Conservation (phyloP, 92 coral and sea anemone genomes). For the Nematostella vectensis region DNA sequence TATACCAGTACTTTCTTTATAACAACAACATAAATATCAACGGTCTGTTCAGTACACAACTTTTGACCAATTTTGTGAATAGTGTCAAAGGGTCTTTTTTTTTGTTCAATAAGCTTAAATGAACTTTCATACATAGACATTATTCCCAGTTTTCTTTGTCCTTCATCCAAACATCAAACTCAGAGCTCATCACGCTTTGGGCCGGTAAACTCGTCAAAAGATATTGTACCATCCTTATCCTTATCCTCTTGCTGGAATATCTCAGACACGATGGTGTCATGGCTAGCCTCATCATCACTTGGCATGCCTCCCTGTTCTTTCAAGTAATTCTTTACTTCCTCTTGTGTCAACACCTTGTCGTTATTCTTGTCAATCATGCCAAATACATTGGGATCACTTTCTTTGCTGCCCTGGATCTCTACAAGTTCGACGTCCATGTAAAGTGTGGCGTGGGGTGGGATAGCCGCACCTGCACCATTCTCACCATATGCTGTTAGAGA, state of each 20-base stretch:
- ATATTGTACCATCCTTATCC: slow-evolving; percentile 81
- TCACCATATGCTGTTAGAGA: slow-evolving; percentile 59
- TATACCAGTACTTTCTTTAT: too few relatives aligned
- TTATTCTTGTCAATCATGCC: slow-evolving; percentile 69
- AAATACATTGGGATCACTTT: slow-evolving; percentile 54
- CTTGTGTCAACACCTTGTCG: slow-evolving; percentile 57
- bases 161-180: neutral
- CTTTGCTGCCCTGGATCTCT: slow-evolving; percentile 40
- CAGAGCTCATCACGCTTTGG: slow-evolving; percentile 68
- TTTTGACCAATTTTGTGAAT: too few relatives aligned
- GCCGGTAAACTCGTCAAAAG: slow-evolving; percentile 74
- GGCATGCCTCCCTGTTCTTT: slow-evolving; percentile 60
- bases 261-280: slow-evolving; percentile 60
- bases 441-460: slow-evolving; percentile 70
- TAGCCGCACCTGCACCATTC: slow-evolving; percentile 57
- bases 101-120: too few relatives aligned
- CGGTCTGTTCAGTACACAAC: too few relatives aligned
- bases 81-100: too few relatives aligned
- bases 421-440: slow-evolving; percentile 79
- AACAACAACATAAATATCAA: too few relatives aligned
- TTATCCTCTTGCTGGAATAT: slow-evolving; percentile 83
- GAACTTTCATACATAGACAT: too few relatives aligned
- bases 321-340: slow-evolving; percentile 52
- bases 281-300: slow-evolving; percentile 51
- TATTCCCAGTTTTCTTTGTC: too few relatives aligned